Base-by-base conservation (phyloP, 2,113 vertebrate species). In the Ctenomys sociabilis region DNA sequence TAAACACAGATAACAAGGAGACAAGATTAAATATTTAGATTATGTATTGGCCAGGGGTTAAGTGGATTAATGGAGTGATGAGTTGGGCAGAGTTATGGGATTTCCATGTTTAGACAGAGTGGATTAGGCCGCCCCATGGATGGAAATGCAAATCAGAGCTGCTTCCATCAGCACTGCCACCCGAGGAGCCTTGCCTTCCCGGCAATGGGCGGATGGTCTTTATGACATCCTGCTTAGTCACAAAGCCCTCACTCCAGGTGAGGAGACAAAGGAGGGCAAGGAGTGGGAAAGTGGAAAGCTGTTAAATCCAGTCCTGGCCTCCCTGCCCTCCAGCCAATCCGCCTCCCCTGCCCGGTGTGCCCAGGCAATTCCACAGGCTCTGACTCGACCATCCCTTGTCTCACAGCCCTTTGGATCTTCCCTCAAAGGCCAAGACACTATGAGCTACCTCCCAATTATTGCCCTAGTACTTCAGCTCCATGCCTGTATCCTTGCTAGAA, bases 31-130 rank as follows among this genome's bases (percentile, higher is more conserved):
- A 97, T 98, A 97, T 97, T 97, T 98, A 97, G 97, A 97, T 97
- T 97, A 90, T 88, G 82, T 94, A 93, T 93, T 96, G 95, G 95
- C 92, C 93, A 85, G 95, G 80, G 96, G 97, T 97, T 97, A 98
- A 97, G 96, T 98, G 96, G 95, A 97, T 98, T 97, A 96, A 96
- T 96, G 95, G 95, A 96, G 96, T 96, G 97, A 96, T 94, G 95
- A 97, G 96, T 95, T 96, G 92, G 95, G 93, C 96, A 95, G 97
- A 96, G 96, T 97, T 96, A 96, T 88, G 95, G 90, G 97, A 97
- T 97, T 98, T 97, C 97, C 95, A 75, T 97, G 97, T 98, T 98
- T 98, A 97, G 97, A 97, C 96, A 97, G 97, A 96, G 95, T 90
- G 90, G 96, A 97, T 97, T 97, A 97, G 93, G 87, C 66, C 77